Evolutionary conservation across 2,797 vertebrate genomes (phyloP).

Genomic region (Chaenodraco wilsoni): DNA sequence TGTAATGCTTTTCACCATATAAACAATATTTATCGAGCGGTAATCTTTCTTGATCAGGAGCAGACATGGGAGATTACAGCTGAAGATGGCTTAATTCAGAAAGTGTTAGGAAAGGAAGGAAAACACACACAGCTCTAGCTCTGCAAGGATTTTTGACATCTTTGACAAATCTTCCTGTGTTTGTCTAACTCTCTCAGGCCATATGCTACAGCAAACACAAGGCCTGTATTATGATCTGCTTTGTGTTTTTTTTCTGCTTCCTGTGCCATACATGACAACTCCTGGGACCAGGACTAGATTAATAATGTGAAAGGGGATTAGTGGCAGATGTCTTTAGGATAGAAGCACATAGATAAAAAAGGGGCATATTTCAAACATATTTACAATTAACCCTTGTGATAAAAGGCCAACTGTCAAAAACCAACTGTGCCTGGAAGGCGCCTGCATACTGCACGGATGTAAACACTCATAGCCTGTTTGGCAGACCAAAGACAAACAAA

Average conservation of each 20-base stretch:
- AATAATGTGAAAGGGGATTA: conserved; percentile 83
- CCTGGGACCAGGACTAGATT: conserved; percentile 81
- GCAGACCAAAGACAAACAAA: conserved; percentile 47
- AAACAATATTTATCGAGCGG: conserved; percentile 80
- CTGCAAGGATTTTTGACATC: conserved; percentile 72
- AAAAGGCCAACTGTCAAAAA: conserved; percentile 71
- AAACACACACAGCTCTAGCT: conserved; percentile 51
- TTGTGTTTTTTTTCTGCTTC: conserved; percentile 73
- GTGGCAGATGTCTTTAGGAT: conserved; percentile 79
- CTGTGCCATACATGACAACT: conserved; percentile 80
- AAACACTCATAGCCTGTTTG: conserved; percentile 53
- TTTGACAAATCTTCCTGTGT: conserved; percentile 79
- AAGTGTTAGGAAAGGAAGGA: conserved; percentile 59
- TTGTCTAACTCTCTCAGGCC: conserved; percentile 78
- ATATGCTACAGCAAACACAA: conserved; percentile 75
- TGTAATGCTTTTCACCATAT: conserved; percentile 67
- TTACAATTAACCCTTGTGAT: conserved; percentile 72
- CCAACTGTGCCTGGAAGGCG: conserved; percentile 42
- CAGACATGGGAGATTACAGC: conserved; percentile 80
- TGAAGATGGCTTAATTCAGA: conserved; percentile 78
- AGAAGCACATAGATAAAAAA: conserved; percentile 48
- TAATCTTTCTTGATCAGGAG: conserved; percentile 82
- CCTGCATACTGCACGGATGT: conserved; percentile 45
- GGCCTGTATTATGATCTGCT: conserved; percentile 77
- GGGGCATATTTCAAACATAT: conserved; percentile 71